phyloP scores from a whole-genome alignment of 2,888 invertebrate genomes.

The Erannis defoliaria region DNA sequence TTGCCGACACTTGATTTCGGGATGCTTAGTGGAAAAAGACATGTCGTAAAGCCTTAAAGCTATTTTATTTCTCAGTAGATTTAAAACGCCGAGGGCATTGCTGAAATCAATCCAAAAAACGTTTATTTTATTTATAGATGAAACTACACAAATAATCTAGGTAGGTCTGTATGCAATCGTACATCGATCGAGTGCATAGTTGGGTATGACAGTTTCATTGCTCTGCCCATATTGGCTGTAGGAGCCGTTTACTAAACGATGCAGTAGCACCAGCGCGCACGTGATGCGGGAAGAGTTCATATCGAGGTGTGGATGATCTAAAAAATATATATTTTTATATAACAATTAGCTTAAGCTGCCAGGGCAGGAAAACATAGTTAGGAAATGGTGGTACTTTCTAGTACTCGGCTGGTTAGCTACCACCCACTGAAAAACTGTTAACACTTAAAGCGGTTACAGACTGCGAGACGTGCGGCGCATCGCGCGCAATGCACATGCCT shows the following conservation, averaged over 20 bases:
- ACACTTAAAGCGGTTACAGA: too few relatives aligned
- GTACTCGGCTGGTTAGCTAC: too few relatives aligned
- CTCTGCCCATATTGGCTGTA: conserved; percentile 57
- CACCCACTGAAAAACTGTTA: too few relatives aligned
- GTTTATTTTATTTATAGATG: background rate
- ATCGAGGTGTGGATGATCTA: conserved; percentile 58
- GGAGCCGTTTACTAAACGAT: conserved; percentile 74
- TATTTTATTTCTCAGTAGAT: conserved; percentile 84
- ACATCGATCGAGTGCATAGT: conserved; percentile 71
- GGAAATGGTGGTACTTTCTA: too few relatives aligned
- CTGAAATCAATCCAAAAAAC: conserved; percentile 64
- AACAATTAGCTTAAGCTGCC: too few relatives aligned
- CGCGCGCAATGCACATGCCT: too few relatives aligned
- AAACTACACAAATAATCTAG: too few relatives aligned
- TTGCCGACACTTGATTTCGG: conserved; percentile 72
- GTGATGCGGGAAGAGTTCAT: conserved; percentile 71
- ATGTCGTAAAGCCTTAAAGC: conserved; percentile 81
- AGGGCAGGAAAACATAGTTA: too few relatives aligned
- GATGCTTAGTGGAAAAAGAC: conserved; percentile 74
- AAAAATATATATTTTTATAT: conserved; percentile 33
- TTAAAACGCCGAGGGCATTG: conserved; percentile 84
- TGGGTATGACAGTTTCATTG: conserved; percentile 63
- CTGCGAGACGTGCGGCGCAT: too few relatives aligned
- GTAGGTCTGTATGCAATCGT: too few relatives aligned
- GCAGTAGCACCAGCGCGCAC: conserved; percentile 74